phyloP scores from a whole-genome alignment of 2,797 vertebrate genomes.

The Odontamblyopus lacepedii region DNA sequence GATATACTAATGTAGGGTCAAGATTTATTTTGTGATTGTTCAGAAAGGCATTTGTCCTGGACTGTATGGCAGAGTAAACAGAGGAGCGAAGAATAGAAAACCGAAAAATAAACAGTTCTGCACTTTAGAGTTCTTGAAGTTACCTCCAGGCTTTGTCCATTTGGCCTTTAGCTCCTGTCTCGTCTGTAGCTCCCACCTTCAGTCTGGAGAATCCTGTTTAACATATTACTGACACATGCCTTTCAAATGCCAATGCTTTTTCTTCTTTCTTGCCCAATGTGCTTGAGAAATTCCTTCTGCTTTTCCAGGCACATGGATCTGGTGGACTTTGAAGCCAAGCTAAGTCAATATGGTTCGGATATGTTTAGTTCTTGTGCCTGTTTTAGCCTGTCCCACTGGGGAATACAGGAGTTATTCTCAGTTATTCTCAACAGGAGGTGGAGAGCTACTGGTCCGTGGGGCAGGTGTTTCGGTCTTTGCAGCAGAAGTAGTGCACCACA shows the following conservation, averaged over 20 bases:
- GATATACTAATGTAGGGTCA: not conserved
- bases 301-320: conserved; percentile 39
- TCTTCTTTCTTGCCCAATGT: conserved; percentile 11
- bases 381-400: not conserved
- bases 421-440: conserved; percentile 5
- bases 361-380: not conserved
- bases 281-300: conserved; percentile 32
- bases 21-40: conserved; percentile 35
- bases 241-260: conserved; percentile 39
- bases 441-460: conserved; percentile 73
- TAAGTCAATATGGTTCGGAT: not conserved
- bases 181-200: conserved; percentile 11
- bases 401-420: conserved; percentile 16
- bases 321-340: not conserved
- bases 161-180: not conserved
- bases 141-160: conserved; percentile 9
- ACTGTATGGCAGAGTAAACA: conserved; percentile 27
- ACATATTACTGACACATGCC: conserved; percentile 39
- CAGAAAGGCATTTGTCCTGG: conserved; percentile 58
- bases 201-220: conserved; percentile 28
- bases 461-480: conserved; percentile 87
- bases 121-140: not conserved
- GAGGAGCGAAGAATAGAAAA: conserved; percentile 2
- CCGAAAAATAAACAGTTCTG: not conserved
- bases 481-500: conserved; percentile 99